Evolutionary conservation across 92 coral and sea anemone species (phyloP), one percentile per base, ranked within the genome.

Genomic region (Zoanthus solanderi): DNA sequence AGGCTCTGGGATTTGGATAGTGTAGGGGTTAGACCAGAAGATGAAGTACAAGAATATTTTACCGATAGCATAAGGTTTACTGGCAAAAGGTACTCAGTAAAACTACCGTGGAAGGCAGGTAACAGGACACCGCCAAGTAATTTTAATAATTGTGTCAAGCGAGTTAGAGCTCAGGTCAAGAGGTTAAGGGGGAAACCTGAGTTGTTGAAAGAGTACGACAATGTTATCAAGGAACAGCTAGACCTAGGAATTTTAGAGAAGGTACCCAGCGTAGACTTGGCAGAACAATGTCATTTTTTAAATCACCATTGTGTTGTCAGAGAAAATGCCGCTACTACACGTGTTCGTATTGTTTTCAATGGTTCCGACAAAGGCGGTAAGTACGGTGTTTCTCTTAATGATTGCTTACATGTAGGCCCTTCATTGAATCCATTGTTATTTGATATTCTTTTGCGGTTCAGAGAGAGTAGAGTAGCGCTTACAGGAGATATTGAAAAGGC

Each of bases 401-500:
- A 71, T 17, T 84, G 88, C 14, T 74, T 84, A 30, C 69, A 84
- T 52, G 30, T 78, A 29, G 88, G 88, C 13, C 83, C 88, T 15
- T 84, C 81, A 15, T 16, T 84, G 47, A 84, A 53, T 7, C 74
- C 90, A 17, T 50, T 86, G 50, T 47, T 32, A 31, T 30, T 69
- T 10, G 9, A 69, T 69, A 29, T 69, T 4, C 46, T 69, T 12
- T 87, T 87, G 23, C 42, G 88, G 50, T 90, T 90, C 84, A 57
- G 93, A 46, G 57, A 54, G 58, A 76, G 54, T 46, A 73, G 75
- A 68, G 79, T 90, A 16, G 93, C 85, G 18, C 72, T 90, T 9
- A 83, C 83, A 6, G 88, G 83, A 2, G 91, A 91, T 66, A 87
- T 87, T 14, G 93, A 91, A 42, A 91, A 91, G 72, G 91, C 91